phyloP scores from a whole-genome alignment of 2,888 invertebrate species.

The Liposcelis brunnea region DNA sequence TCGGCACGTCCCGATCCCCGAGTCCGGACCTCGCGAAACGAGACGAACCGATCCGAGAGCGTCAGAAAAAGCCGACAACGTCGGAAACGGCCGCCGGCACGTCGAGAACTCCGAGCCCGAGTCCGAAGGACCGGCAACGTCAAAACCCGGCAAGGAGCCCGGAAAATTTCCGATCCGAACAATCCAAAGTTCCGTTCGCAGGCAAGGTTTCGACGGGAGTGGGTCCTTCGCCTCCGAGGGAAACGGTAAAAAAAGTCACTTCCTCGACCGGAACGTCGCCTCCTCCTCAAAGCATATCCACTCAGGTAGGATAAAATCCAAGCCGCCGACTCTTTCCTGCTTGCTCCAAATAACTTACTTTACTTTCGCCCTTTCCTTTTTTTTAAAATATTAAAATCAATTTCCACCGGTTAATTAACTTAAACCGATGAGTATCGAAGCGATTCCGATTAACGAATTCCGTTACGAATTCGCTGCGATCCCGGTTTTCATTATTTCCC shows the following conservation, averaged over 20 bases:
- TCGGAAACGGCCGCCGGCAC: constrained; percentile 6
- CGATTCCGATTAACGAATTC: background rate
- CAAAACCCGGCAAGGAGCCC: too few species aligned
- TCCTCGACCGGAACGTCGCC: constrained; percentile 66
- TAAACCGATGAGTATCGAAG: background rate
- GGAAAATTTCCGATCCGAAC: too few species aligned
- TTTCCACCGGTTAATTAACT: constrained; percentile 3
- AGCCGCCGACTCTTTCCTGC: too few species aligned
- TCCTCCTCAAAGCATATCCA: constrained; percentile 71
- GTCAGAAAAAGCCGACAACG: background rate
- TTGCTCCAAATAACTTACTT: too few species aligned
- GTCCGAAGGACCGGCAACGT: too few species aligned
- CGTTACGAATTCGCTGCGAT: background rate
- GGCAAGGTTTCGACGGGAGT: constrained; percentile 38
- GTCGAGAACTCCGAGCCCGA: background rate
- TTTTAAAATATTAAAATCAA: constrained; percentile 2
- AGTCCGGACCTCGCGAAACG: background rate
- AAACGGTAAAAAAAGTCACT: constrained; percentile 23
- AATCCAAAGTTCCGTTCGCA: too few species aligned
- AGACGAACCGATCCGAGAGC: too few species aligned
- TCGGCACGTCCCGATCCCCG: background rate
- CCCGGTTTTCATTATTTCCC: background rate
- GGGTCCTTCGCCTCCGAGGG: constrained; percentile 42
- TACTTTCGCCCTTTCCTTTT: constrained; percentile 9
- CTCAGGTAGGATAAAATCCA: constrained; percentile 66